A percentile compares a stretch with the other conserved stretches of the same genome.
Evolutionary conservation across 2,888 invertebrate genomes (phyloP).

Genomic region (Lepidocyrtoides sp.): DNA sequence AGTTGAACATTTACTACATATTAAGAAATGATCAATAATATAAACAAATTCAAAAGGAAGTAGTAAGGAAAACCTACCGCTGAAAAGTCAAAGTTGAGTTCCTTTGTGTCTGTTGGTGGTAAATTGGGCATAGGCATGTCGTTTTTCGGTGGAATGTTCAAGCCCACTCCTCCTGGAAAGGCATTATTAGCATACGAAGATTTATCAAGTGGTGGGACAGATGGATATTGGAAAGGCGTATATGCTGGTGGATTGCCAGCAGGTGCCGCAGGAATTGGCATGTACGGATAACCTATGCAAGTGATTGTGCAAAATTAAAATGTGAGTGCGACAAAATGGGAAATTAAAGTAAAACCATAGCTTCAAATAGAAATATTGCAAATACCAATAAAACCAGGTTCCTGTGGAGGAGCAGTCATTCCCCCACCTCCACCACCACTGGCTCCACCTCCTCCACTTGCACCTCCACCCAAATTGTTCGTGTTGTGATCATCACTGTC

Average conservation of each 20-base stretch:
- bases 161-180: constrained; percentile 54
- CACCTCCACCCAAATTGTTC: constrained; percentile 88
- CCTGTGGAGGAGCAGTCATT: constrained; percentile 86
- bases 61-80: constrained; percentile 8
- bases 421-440: constrained; percentile 87
- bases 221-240: constrained; percentile 91
- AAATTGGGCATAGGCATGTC: constrained; percentile 51
- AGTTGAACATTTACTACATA: neutral
- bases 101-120: constrained; percentile 60
- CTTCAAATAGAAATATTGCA: neutral
- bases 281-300: constrained; percentile 90
- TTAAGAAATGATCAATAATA: neutral
- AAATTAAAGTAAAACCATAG: neutral
- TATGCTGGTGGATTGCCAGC: constrained; percentile 86
- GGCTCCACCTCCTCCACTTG: constrained; percentile 83
- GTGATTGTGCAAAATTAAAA: neutral
- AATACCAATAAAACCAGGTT: constrained; percentile 91
- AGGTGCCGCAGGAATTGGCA: constrained; percentile 89
- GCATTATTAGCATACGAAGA: constrained; percentile 40
- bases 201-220: constrained; percentile 66
- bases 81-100: constrained; percentile 65
- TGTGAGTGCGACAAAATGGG: neutral
- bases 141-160: constrained; percentile 77
- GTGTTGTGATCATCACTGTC: constrained; percentile 86
- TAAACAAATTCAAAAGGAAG: neutral